Base-by-base conservation (phyloP, 2,113 vertebrate genomes). In the Dromas ardeola region DNA sequence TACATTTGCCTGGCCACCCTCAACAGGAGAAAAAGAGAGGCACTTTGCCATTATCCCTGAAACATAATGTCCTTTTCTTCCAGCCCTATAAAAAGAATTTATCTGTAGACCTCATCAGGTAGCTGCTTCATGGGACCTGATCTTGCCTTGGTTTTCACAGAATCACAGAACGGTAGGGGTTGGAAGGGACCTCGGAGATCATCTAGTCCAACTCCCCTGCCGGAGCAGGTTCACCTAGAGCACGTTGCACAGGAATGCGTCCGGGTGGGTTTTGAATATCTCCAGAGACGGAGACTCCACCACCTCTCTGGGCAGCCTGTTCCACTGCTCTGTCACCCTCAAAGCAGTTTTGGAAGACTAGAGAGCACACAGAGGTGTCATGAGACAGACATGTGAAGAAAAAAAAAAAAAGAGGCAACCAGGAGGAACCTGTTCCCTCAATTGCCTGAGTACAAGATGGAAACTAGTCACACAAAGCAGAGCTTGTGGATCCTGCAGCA, bases 331-430 rank as follows among this genome's bases (percentile, higher is more conserved):
- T 49, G 47, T 2, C 21, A 49, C 21, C 47, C 47, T 11, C 47
- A 49, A 49, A 22, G 47, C 11, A n/a, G 38, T 62, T 95, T 76
- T 87, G 36, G 47, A 81, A 62, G 10, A 67, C 25, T 8, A 25
- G 13, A 72, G 20, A 43, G 52, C 11, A 43, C 13, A 66, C 5
- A 67, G 18, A 81, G 5, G 6, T 29, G 17, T 43, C 9, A 10
- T 69, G n/a, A 81, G 32, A 52, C 3, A 86, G 15, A 66, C 1
- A 5, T 11, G 10, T 0, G 0, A 5, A 6, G 30, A 25, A 63
- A 42, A 71, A n/a, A 20, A 27, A 6, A 71, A n/a, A 20, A 27
- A 6, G 4, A 81, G 20, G 11, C 23, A 77, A 70, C 47, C 15
- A 74, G 3, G 27, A 91, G 16, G 10, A 56, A 10, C 12, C 30